Evolutionary conservation across 2,113 vertebrate genomes (phyloP).

Genomic region (Phoxinus phoxinus): DNA sequence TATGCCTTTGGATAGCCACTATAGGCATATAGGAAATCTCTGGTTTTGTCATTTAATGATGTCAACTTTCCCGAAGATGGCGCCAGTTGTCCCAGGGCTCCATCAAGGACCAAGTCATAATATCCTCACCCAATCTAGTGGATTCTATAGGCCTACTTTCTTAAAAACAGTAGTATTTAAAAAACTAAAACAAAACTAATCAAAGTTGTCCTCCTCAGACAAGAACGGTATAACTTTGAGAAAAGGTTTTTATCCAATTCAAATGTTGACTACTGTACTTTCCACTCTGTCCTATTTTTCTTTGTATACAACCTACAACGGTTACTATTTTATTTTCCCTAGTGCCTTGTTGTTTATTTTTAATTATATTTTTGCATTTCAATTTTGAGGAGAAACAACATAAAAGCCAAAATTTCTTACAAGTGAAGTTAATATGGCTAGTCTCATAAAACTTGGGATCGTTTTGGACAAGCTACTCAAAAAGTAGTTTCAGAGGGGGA

Average conservation of each 20-base stretch:
- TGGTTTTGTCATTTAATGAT: constrained; percentile 42
- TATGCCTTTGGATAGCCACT: constrained; percentile 1
- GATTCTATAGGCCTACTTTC: not conserved
- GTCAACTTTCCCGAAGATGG: constrained; percentile 34
- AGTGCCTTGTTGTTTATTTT: not conserved
- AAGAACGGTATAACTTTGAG: no score
- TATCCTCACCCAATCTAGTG: not conserved
- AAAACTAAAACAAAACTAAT: no score
- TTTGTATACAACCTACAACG: no score
- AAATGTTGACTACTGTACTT: not conserved
- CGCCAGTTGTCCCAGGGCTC: constrained; percentile 1
- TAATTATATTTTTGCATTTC: not conserved
- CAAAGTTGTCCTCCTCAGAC: no score
- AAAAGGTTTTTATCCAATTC: no score
- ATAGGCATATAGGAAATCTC: constrained; percentile 13
- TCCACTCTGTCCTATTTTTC: not conserved
- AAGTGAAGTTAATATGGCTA: no score
- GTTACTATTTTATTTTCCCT: not conserved
- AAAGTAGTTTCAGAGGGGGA: not conserved
- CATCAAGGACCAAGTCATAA: not conserved
- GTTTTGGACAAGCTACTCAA: not conserved
- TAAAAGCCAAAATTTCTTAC: no score
- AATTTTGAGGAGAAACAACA: no score
- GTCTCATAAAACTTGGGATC: not conserved
- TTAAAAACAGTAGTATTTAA: not conserved